Evolutionary conservation across 2,113 vertebrate species (phyloP).

Genomic region (Bufo gargarizans): DNA sequence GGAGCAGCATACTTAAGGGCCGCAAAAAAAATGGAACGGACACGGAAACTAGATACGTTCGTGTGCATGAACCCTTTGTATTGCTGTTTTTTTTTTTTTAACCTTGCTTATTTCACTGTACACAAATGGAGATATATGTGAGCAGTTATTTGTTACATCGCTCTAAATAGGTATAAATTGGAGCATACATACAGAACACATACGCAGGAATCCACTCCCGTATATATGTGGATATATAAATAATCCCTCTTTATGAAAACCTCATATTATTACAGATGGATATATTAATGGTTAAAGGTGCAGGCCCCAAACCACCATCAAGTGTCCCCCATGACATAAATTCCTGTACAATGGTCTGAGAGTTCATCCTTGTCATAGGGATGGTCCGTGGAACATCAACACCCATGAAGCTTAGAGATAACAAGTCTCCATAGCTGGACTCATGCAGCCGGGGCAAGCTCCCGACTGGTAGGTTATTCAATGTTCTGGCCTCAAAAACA

Average conservation of each 20-base stretch:
- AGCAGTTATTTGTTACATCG: not conserved
- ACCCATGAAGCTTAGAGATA: too few relatives aligned
- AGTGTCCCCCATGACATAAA: not conserved
- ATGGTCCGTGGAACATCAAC: too few relatives aligned
- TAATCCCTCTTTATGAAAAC: too few relatives aligned
- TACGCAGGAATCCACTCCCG: not conserved
- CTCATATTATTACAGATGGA: too few relatives aligned
- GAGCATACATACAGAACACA: not conserved
- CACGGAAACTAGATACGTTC: too few relatives aligned
- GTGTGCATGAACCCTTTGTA: too few relatives aligned
- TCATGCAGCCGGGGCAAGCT: too few relatives aligned
- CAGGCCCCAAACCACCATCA: not conserved
- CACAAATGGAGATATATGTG: not conserved
- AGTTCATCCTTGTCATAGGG: not conserved
- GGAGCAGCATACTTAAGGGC: too few relatives aligned
- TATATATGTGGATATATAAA: not conserved
- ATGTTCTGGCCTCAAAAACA: not conserved
- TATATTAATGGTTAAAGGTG: too few relatives aligned
- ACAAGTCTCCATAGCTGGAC: too few relatives aligned
- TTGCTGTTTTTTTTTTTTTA: too few relatives aligned
- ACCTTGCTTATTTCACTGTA: not conserved
- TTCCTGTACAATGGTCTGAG: not conserved
- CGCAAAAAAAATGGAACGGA: too few relatives aligned
- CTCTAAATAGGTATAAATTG: not conserved
- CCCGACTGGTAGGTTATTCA: not conserved